These are phyloP conservation scores for Ips nitidus DNA, from an alignment of 1,140 invertebrate genomes.

Conservation along the genomic window DNA sequence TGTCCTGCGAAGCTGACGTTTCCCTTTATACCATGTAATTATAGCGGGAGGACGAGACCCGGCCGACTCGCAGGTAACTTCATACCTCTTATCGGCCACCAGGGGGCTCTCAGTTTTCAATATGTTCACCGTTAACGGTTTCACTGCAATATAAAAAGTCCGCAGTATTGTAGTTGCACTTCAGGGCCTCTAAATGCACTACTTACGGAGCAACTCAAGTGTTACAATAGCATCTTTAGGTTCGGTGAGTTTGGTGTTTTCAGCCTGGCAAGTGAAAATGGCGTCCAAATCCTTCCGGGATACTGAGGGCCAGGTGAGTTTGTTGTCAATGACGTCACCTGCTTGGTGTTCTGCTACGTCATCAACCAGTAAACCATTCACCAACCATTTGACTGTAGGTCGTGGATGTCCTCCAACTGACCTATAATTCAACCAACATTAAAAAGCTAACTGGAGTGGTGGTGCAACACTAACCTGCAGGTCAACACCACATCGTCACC, in stretches of 20 bases:
- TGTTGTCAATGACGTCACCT: slow-evolving; percentile 82
- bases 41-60: slow-evolving; percentile 82
- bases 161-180: background rate
- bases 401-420: slow-evolving; percentile 66
- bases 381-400: slow-evolving; percentile 67
- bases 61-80: slow-evolving; percentile 77
- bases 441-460: too few relatives aligned
- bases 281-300: slow-evolving; percentile 77
- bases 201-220: slow-evolving; percentile 83
- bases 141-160: slow-evolving; percentile 61
- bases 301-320: slow-evolving; percentile 72
- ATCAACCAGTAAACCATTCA: slow-evolving; percentile 75
- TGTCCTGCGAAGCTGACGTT: slow-evolving; percentile 72
- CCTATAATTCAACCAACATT: slow-evolving; percentile 54
- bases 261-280: slow-evolving; percentile 81
- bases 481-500: slow-evolving; percentile 64
- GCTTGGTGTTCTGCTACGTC: slow-evolving; percentile 79
- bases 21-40: slow-evolving; percentile 86
- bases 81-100: slow-evolving; percentile 74
- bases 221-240: slow-evolving; percentile 73
- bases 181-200: background rate
- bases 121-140: slow-evolving; percentile 76
- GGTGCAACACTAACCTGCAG: slow-evolving; percentile 52
- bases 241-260: slow-evolving; percentile 77
- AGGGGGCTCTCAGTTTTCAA: slow-evolving; percentile 63